phyloP scores from a whole-genome alignment of 37 sponge, comb jelly and placozoan genomes.

The Beroe ovata region DNA sequence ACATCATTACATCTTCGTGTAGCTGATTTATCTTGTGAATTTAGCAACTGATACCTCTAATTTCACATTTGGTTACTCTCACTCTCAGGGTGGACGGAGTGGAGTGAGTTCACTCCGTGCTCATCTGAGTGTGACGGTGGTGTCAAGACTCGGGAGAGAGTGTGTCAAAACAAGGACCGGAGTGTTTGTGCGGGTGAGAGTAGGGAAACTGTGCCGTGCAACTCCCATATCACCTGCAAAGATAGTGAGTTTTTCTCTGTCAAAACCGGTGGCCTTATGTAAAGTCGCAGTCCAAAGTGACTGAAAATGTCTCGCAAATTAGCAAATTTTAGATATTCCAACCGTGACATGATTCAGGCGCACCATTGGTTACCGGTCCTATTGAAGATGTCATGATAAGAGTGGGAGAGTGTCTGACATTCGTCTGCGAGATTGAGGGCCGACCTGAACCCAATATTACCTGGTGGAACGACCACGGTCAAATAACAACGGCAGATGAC shows the following conservation, averaged over 20 bases:
- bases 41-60: too few species aligned
- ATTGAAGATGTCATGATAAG: neutral
- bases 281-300: too few species aligned
- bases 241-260: constrained; percentile 69
- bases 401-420: constrained; percentile 15
- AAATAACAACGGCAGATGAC: neutral
- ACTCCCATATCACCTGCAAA: constrained; percentile 70
- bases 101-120: constrained; percentile 70
- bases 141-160: neutral
- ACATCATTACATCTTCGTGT: too few species aligned
- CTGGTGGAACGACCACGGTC: constrained; percentile 34
- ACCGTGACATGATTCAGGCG: too few species aligned
- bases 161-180: constrained; percentile 57
- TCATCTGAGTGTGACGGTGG: constrained; percentile 71
- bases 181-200: constrained; percentile 58
- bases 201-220: constrained; percentile 42
- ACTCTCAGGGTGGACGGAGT: constrained; percentile 68
- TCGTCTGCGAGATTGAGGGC: constrained; percentile 15
- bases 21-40: too few species aligned
- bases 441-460: constrained; percentile 11
- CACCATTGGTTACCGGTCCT: neutral
- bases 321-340: too few species aligned
- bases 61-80: too few species aligned
- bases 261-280: too few species aligned
- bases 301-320: too few species aligned